A percentile compares a stretch with the other conserved stretches of the same genome.
phyloP scores from a whole-genome alignment of 2,888 invertebrate genomes.

The Sturmia bella region DNA sequence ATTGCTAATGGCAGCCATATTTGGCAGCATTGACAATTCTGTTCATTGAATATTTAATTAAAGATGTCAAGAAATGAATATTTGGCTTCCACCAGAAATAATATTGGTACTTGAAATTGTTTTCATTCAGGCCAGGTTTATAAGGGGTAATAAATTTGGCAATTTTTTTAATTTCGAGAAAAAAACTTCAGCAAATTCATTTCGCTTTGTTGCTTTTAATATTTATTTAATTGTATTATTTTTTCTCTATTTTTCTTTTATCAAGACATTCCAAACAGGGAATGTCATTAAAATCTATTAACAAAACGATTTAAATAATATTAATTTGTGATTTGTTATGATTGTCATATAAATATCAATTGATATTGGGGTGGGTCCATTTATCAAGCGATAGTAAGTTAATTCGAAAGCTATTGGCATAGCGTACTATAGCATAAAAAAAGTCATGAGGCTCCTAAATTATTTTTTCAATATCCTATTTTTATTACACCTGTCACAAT shows the following conservation, averaged over 20 bases:
- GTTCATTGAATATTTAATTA: constrained; percentile 17
- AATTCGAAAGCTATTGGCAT: too few species aligned
- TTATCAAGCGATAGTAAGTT: too few species aligned
- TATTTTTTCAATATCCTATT: too few species aligned
- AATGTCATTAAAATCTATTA: constrained; percentile 50
- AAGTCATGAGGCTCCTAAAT: too few species aligned
- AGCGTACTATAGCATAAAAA: too few species aligned
- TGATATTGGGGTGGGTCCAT: neutral
- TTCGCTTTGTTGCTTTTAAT: constrained; percentile 6
- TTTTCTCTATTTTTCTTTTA: neutral
- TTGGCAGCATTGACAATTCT: constrained; percentile 15
- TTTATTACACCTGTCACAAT: too few species aligned
- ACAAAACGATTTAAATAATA: constrained; percentile 54
- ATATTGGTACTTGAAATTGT: neutral
- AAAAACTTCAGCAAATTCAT: neutral
- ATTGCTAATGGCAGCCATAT: constrained; percentile 20
- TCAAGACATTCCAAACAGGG: constrained; percentile 48
- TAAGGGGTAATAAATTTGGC: constrained; percentile 8
- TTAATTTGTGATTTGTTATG: constrained; percentile 49
- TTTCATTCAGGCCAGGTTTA: constrained; percentile 38
- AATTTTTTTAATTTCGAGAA: constrained; percentile 5
- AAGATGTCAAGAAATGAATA: neutral
- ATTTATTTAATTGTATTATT: constrained; percentile 9
- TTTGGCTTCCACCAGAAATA: constrained; percentile 19
- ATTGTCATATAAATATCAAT: too few species aligned